Evolutionary conservation across 2,888 invertebrate species (phyloP).

Genomic region (Cataglyphis altisquamis): DNA sequence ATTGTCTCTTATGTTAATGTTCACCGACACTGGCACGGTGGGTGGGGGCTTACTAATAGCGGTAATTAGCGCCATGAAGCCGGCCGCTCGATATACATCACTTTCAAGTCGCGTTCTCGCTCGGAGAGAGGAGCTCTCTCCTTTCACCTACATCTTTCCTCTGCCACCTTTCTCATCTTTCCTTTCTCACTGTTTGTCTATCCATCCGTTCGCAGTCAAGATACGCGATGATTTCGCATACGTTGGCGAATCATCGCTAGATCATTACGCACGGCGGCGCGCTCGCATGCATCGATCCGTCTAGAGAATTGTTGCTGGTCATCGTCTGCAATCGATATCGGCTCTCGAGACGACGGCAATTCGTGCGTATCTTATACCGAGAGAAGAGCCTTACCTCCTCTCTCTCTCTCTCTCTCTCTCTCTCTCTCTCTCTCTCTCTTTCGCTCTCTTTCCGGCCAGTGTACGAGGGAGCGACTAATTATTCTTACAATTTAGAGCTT

Average conservation of each 20-base stretch:
- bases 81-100: conserved; percentile 77
- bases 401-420: neutral
- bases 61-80: conserved; percentile 76
- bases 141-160: conserved; percentile 15
- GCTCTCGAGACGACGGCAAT: conserved; percentile 36
- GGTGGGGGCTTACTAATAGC: conserved; percentile 76
- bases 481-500: conserved; percentile 60
- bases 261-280: conserved; percentile 63
- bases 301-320: conserved; percentile 64
- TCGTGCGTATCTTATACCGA: conserved; percentile 2
- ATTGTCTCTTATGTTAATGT: conserved; percentile 79
- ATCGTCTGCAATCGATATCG: conserved; percentile 68
- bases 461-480: conserved; percentile 60
- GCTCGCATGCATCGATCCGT: conserved; percentile 37
- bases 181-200: conserved; percentile 19
- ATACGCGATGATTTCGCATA: conserved; percentile 61
- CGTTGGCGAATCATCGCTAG: conserved; percentile 71
- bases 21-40: conserved; percentile 63
- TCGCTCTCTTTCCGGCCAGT: neutral
- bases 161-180: conserved; percentile 26
- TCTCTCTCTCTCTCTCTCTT: neutral
- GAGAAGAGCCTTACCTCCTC: neutral
- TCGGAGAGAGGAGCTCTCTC: conserved; percentile 46
- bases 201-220: conserved; percentile 13
- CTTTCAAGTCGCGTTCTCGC: conserved; percentile 70